Base-by-base conservation (phyloP, 1,140 invertebrate genomes). In the Brachionus asplanchnoidis region DNA sequence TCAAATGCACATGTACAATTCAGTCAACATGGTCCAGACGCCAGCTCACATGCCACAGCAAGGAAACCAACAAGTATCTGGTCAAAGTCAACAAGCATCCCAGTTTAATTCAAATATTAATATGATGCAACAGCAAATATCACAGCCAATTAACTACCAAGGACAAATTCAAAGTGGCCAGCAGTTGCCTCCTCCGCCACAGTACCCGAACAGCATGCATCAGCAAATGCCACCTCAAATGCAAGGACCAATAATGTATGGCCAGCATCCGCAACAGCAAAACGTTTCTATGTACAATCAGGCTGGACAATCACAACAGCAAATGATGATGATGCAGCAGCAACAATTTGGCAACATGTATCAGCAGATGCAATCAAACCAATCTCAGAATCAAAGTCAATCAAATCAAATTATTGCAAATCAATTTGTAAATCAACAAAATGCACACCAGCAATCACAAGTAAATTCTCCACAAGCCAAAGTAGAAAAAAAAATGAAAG, bases 351-450 rank as follows among this genome's bases (percentile, higher is more conserved):
- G 68, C 42, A 75, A 75, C 11, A 75, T 75, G 70, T 50, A 77
- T 77, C 40, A 50, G 17, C 42, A 77, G 6, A 70, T 36, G 6
- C 36, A 32, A 36, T 36, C 26, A 14, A 70, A 70, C 8, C 66
- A 70, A 70, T 23, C 66, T 5, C 40, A 77, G 26, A 46, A 32
- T 23, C 73, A 46, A 50, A 50, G 20, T 20, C 40, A 77, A 46
- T n/a, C 42, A 12, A 46, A 26, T 11, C 42, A 77, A 77, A 50
- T 28, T 5, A 46, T 50, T 11, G 12, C 73, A 12, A 77, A 77
- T 77, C 73, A 77, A 50, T 77, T 36, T 77, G 9, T 20, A 11
- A 77, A 77, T 14, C 73, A 77, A 50, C 73, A 68, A 68, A 68
- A 40, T 68, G 12, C 26, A 32, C 66, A 68, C 11, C 66, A 68